Percentiles rank a stretch among this genome's conserved stretches.
phyloP scores from a whole-genome alignment of 2,888 invertebrate genomes.

The Arge pagana region DNA sequence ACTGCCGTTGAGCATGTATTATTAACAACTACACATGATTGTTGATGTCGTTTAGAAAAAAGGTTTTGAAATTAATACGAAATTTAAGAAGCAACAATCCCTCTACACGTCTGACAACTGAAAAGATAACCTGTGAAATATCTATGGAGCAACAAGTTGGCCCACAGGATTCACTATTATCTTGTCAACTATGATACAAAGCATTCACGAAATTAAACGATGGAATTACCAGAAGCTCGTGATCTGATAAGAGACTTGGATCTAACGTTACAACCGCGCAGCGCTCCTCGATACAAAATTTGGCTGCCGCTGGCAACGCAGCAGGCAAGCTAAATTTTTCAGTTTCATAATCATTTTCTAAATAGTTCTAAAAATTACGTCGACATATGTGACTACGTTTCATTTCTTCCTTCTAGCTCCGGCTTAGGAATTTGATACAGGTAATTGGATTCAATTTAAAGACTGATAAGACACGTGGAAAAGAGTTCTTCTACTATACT shows the following conservation, averaged over 20 bases:
- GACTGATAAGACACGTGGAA: conserved; percentile 58
- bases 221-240: conserved; percentile 36
- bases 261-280: conserved; percentile 53
- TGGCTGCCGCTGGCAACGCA: conserved; percentile 84
- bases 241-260: conserved; percentile 53
- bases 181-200: background rate
- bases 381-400: background rate
- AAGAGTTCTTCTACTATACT: conserved; percentile 73
- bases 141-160: too few relatives aligned
- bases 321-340: conserved; percentile 69
- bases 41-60: too few relatives aligned
- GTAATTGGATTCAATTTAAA: conserved; percentile 70
- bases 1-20: too few relatives aligned
- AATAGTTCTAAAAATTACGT: conserved; percentile 14
- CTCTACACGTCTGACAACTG: too few relatives aligned
- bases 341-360: conserved; percentile 10
- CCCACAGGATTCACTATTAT: too few relatives aligned
- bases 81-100: too few relatives aligned
- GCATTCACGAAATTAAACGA: conserved; percentile 1
- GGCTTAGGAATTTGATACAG: conserved; percentile 79
- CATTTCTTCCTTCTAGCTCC: conserved; percentile 62
- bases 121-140: background rate
- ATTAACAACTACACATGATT: too few relatives aligned
- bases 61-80: too few relatives aligned
- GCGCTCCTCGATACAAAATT: conserved; percentile 70